Base-by-base conservation (phyloP, 2,113 vertebrate species). In the Gallinago media region DNA sequence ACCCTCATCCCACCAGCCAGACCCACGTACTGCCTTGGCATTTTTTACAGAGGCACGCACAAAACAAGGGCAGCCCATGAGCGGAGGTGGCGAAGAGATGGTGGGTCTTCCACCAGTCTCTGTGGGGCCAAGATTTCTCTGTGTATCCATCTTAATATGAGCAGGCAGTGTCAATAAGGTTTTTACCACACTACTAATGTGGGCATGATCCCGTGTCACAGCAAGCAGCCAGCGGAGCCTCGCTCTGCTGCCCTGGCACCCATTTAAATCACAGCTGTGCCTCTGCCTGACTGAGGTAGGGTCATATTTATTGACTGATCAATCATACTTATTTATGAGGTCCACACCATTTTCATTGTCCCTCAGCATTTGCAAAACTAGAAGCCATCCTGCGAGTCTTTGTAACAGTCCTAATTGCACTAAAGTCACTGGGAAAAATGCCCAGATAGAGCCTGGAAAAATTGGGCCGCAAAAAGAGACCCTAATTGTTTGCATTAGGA, bases 11-110 rank as follows among this genome's bases (percentile, higher is more conserved):
- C 29, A 34, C 50, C 36, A 38, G 38, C 47, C 70, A 55, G 40
- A 47, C 18, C 67, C 26, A 1, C 0, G 3, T 4, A 2, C 49
- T 32, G 3, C 34, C 32, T 62, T 4, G 0, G 3, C 56, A 14
- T 6, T 17, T 66, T 59, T 70, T 63, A 16, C 3, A 40, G 44
- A 52, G 17, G 52, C 27, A 29, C 15, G 11, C 29, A 14, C n/a
- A 52, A 52, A n/a, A 6, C 25, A 40, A 2, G 6, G 4, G 8
- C 47, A 78, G 22, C 38, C 38, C 32, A 29, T 0, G 0, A 31
- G 13, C 52, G n/a, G n/a, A 73, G 76, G 49, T 34, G 27, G 12
- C 25, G 17, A 66, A 66, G 76, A 63, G 15, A 27, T 8, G 11
- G 9, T 1, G 5, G 15, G 5, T 25, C 72, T 82, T 79, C 61